phyloP scores from a whole-genome alignment of 2,113 vertebrate species.

The Ctenodactylus gundi region DNA sequence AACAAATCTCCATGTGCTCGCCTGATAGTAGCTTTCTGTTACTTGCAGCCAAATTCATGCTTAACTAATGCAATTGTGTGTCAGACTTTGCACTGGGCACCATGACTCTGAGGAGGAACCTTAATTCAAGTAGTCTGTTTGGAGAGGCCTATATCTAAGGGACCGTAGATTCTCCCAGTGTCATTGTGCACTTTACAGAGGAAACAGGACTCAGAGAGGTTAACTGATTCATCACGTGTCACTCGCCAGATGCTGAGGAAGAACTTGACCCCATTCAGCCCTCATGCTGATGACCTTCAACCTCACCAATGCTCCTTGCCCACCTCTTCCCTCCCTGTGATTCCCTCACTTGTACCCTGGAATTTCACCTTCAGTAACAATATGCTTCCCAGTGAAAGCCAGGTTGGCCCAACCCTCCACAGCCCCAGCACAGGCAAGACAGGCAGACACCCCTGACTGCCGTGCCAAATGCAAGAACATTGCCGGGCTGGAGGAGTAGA shows the following conservation, averaged over 20 bases:
- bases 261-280: background rate
- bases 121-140: background rate
- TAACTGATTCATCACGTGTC: background rate
- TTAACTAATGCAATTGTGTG: background rate
- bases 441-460: background rate
- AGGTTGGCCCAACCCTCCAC: background rate
- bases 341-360: background rate
- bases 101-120: background rate
- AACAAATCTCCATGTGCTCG: background rate
- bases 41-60: background rate
- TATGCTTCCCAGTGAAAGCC: background rate
- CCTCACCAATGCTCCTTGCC: background rate
- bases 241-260: background rate
- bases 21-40: background rate
- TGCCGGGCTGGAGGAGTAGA: background rate
- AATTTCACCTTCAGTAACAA: background rate
- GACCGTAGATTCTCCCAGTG: background rate
- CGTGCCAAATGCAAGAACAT: background rate
- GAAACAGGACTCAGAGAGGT: background rate
- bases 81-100: background rate
- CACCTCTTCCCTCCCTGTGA: background rate
- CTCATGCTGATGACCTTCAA: background rate
- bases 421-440: background rate
- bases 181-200: background rate
- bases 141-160: background rate